Conservation (phyloP, 2,888 invertebrate species). For the Osmoderma eremita region DNA sequence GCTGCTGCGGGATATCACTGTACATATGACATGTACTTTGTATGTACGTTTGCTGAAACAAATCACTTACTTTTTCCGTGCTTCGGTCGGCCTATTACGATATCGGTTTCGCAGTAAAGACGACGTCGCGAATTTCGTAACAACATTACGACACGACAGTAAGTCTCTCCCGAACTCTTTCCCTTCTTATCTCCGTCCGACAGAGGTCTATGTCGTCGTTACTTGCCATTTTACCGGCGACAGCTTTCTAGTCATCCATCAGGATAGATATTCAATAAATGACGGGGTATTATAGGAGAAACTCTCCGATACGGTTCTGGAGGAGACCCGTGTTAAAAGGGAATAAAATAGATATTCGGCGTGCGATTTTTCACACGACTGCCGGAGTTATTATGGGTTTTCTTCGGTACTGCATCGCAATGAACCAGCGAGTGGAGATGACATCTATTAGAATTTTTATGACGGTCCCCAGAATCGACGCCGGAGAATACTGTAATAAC, state of each 20-base stretch:
- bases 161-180: conserved; percentile 50
- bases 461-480: too few species aligned
- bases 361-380: conserved; percentile 25
- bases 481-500: too few species aligned
- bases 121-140: conserved; percentile 31
- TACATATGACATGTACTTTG: too few species aligned
- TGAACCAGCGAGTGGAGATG: neutral
- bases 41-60: neutral
- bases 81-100: neutral
- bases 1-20: too few species aligned
- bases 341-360: conserved; percentile 37
- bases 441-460: neutral
- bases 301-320: conserved; percentile 31
- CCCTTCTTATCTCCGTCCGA: conserved; percentile 49
- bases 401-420: neutral
- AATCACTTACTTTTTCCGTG: conserved; percentile 6
- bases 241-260: conserved; percentile 56
- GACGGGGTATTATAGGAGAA: conserved; percentile 53
- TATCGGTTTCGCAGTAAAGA: neutral
- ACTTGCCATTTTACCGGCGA: conserved; percentile 53
- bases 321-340: conserved; percentile 23
- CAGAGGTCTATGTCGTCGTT: conserved; percentile 53
- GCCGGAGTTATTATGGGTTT: neutral
- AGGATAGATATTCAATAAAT: conserved; percentile 58
- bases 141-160: conserved; percentile 46